A percentile compares a stretch with the other conserved stretches of the same genome.
Evolutionary conservation across 2,888 invertebrate species (phyloP).

Genomic region (Belgica antarctica): DNA sequence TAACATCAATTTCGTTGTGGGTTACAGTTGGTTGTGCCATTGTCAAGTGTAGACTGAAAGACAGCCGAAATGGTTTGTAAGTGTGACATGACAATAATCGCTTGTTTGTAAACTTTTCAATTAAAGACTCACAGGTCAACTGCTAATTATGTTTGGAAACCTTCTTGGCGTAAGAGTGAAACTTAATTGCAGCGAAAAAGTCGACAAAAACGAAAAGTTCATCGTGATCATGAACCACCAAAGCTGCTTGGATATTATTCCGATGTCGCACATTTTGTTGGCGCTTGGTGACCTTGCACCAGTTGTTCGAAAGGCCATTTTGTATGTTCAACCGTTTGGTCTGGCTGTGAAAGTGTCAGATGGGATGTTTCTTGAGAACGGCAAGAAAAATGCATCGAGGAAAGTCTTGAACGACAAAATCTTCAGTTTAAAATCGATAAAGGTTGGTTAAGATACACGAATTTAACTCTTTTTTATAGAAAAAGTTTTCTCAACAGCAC

Average conservation of each 20-base stretch:
- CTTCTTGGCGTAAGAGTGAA: not conserved
- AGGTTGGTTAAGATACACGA: not conserved
- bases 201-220: not conserved
- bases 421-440: not conserved
- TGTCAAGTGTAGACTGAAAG: not conserved
- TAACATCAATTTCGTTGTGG: too few species aligned
- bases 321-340: not conserved
- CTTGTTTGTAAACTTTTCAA: not conserved
- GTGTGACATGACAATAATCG: not conserved
- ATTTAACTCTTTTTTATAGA: too few species aligned
- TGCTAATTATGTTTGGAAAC: not conserved
- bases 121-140: not conserved
- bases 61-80: conserved; percentile 14
- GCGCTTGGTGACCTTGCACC: not conserved
- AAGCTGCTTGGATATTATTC: conserved; percentile 7
- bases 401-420: not conserved
- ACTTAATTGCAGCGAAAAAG: not conserved
- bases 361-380: not conserved
- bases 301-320: not conserved
- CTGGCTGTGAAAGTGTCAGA: not conserved
- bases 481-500: too few species aligned
- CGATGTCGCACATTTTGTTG: not conserved
- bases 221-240: not conserved
- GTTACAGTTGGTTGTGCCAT: too few species aligned
- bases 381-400: not conserved